These are phyloP conservation scores for Perdita meconis DNA, from an alignment of 2,888 invertebrate genomes.

Conservation along the genomic window DNA sequence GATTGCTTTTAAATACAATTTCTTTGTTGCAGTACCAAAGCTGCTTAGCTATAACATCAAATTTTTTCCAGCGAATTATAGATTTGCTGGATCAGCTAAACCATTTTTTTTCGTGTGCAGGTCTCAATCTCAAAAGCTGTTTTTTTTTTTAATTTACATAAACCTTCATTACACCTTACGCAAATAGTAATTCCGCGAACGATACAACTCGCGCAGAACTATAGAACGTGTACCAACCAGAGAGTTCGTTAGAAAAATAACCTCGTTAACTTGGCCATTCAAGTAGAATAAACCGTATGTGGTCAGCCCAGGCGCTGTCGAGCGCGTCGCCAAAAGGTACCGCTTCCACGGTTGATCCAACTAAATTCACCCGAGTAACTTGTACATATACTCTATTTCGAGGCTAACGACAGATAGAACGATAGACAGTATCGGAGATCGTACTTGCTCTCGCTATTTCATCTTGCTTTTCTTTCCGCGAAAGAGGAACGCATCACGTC, in stretches of 20 bases:
- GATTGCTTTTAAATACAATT: no score
- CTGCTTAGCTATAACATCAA: no score
- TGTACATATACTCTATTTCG: slow-evolving; percentile 42
- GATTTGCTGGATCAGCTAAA: no score
- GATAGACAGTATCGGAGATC: slow-evolving; percentile 33
- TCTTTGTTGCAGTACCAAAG: no score
- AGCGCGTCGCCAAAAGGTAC: neutral
- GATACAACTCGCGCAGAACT: no score
- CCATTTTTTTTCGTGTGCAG: no score
- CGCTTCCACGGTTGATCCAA: neutral
- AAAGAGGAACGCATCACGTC: slow-evolving; percentile 45
- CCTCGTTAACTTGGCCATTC: neutral
- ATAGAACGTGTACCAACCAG: neutral
- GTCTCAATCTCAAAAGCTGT: no score
- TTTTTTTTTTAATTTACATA: no score
- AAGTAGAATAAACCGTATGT: slow-evolving; percentile 9
- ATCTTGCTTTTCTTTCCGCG: slow-evolving; percentile 15
- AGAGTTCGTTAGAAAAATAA: neutral
- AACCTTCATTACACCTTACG: no score
- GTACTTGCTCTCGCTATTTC: slow-evolving; percentile 6
- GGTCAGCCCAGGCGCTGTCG: slow-evolving; percentile 1
- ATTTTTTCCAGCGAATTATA: no score
- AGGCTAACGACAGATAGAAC: neutral
- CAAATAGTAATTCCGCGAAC: no score
- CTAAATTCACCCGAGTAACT: slow-evolving; percentile 33